Percentiles rank a stretch among this genome's conserved stretches.
Evolutionary conservation across 2,888 invertebrate genomes (phyloP).

Genomic region (Philaethria dido): DNA sequence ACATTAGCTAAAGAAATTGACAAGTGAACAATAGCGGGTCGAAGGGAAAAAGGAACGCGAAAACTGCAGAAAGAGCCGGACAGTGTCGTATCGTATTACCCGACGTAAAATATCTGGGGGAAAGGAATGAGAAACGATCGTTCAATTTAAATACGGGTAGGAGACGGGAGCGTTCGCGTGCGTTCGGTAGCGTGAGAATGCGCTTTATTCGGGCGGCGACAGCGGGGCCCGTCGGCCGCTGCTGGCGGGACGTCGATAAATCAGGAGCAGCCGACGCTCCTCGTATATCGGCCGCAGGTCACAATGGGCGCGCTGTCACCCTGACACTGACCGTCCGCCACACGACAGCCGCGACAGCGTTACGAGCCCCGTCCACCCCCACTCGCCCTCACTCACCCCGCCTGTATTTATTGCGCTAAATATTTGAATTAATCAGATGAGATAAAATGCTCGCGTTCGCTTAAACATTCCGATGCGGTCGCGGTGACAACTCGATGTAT

Average conservation of each 20-base stretch:
- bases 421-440: conserved; percentile 83
- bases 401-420: conserved; percentile 81
- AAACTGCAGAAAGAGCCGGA: conserved; percentile 81
- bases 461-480: conserved; percentile 80
- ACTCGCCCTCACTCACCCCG: conserved; percentile 54
- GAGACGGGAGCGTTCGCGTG: conserved; percentile 79
- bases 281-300: conserved; percentile 71
- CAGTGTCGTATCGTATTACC: conserved; percentile 84
- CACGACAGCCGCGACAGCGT: conserved; percentile 54
- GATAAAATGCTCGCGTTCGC: conserved; percentile 79
- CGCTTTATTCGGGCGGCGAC: conserved; percentile 78
- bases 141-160: conserved; percentile 78
- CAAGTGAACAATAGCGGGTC: conserved; percentile 82
- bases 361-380: conserved; percentile 54
- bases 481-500: conserved; percentile 81
- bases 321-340: conserved; percentile 70
- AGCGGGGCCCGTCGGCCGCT: conserved; percentile 61
- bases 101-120: conserved; percentile 83
- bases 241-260: conserved; percentile 75
- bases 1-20: conserved; percentile 84
- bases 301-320: conserved; percentile 75
- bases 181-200: conserved; percentile 83
- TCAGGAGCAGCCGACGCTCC: conserved; percentile 64
- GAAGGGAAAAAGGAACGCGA: conserved; percentile 75
- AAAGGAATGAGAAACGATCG: conserved; percentile 82